Conservation (phyloP, 2,888 invertebrate genomes). For the Allophyes oxyacanthae region DNA sequence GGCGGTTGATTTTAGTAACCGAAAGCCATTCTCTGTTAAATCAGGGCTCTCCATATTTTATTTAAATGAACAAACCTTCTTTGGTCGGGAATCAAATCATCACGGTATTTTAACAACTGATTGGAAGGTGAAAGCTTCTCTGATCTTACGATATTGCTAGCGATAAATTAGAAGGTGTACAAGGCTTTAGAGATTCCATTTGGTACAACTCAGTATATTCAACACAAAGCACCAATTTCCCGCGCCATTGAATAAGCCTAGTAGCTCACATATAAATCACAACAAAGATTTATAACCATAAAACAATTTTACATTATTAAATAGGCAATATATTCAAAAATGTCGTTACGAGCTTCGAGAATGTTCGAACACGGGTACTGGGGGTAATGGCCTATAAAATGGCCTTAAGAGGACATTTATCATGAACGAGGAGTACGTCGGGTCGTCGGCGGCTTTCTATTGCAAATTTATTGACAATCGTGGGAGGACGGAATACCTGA, state of each 20-base stretch:
- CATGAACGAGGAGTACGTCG: slow-evolving; percentile 50
- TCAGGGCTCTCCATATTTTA: no score
- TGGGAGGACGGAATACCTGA: slow-evolving; percentile 33
- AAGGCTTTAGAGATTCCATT: slow-evolving; percentile 23
- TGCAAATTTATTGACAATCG: slow-evolving; percentile 52
- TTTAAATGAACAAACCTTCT: no score
- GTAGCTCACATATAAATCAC: slow-evolving; percentile 46
- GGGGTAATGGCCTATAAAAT: slow-evolving; percentile 62
- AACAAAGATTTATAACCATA: slow-evolving; percentile 39
- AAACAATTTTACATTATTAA: slow-evolving; percentile 60
- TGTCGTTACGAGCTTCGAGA: slow-evolving; percentile 45
- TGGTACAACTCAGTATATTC: slow-evolving; percentile 25
- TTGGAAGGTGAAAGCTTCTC: not conserved
- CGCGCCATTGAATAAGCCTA: slow-evolving; percentile 37
- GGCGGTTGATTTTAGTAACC: no score
- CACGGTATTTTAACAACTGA: no score
- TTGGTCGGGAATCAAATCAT: no score
- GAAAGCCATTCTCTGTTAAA: no score
- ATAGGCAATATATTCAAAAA: slow-evolving; percentile 59
- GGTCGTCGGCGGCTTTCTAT: slow-evolving; percentile 41
- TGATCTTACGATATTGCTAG: slow-evolving; percentile 17
- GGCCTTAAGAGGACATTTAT: slow-evolving; percentile 59
- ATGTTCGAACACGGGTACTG: slow-evolving; percentile 51
- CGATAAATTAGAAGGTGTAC: slow-evolving; percentile 30
- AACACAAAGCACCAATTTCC: slow-evolving; percentile 48